phyloP scores from a whole-genome alignment of 2,888 invertebrate species.

The Chrysopilus asiliformis region DNA sequence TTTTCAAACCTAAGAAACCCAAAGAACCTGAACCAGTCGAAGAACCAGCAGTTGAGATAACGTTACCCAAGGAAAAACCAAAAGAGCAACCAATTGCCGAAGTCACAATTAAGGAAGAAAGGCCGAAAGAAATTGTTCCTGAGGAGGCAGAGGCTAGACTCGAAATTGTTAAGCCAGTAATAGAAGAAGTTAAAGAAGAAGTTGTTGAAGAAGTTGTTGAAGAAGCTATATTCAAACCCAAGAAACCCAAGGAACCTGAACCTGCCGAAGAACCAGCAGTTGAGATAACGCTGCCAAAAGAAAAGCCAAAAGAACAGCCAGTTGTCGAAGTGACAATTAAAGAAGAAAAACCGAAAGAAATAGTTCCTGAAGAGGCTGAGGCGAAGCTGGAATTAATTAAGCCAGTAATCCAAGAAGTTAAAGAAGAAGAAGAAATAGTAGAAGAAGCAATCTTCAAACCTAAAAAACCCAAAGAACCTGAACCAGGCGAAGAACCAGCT shows the following conservation, averaged over 20 bases:
- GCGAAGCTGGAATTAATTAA: constrained; percentile 16
- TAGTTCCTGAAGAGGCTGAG: constrained; percentile 22
- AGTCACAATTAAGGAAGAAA: constrained; percentile 14
- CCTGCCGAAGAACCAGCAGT: background rate
- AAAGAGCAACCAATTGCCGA: constrained; percentile 15
- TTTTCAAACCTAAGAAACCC: constrained; percentile 1
- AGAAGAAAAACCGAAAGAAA: constrained; percentile 21
- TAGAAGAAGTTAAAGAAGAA: constrained; percentile 12
- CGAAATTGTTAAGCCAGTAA: constrained; percentile 20
- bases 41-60: constrained; percentile 13
- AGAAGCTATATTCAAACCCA: constrained; percentile 17
- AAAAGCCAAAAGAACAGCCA: constrained; percentile 19
- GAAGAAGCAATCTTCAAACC: constrained; percentile 28
- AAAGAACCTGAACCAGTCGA: background rate
- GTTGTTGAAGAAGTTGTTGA: constrained; percentile 12
- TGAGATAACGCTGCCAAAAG: background rate
- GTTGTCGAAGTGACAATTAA: constrained; percentile 26
- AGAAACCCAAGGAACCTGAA: constrained; percentile 3
- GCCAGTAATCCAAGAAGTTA: too few relatives aligned
- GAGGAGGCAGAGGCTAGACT: constrained; percentile 23
- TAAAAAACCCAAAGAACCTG: constrained; percentile 28
- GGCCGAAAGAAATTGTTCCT: constrained; percentile 17
- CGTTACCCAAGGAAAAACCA: constrained; percentile 17
- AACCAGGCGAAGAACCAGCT: constrained; percentile 30
- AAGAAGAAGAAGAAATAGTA: constrained; percentile 20